Evolutionary conservation across 2,888 invertebrate genomes (phyloP), one percentile per base, ranked within the genome.

Genomic region (Strigamia transsilvanica): DNA sequence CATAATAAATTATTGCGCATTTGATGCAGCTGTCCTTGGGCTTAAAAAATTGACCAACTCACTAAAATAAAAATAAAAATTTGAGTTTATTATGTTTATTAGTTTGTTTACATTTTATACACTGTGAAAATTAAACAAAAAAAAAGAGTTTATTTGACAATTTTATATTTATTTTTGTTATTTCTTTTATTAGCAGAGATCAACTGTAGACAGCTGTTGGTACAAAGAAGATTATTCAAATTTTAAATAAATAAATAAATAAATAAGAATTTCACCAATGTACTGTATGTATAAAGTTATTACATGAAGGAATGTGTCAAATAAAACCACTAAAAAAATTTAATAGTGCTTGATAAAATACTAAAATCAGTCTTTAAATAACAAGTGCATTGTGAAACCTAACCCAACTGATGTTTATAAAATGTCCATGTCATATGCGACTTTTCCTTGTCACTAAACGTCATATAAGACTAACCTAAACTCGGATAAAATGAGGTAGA

Each of bases 141-240:
- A 34, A 34, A n/a, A n/a, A 27, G 3, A 27, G 27, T 27, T 27
- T 27, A 27, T 38, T 38, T 6, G 10, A 38, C 0, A 38, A 38
- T 38, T 38, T 66, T 23, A 66, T 23, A 2, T n/a, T 23, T 23
- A 21, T 21, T 23, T 66, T 21, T n/a, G 4, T 21, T 66, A 18
- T 21, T 66, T 66, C 5, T 66, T 66, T 66, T 66, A 21, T 66
- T 66, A 23, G 4, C 21, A 66, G 61, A 21, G 21, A 66, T 23
- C 61, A n/a, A 21, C 61, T 23, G 18, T 18, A 10, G 61, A 66
- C 21, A 66, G 61, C 61, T 66, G 61, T 66, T 66, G 61, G 61
- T 66, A 66, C 12, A 66, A 66, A 66, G 61, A 66, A 23, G 61
- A 66, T 66, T 66, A 66, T 23, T 18, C 61, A 66, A 66, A 21